Evolutionary conservation across 2,888 invertebrate genomes (phyloP).

Genomic region (Dicycla oo): DNA sequence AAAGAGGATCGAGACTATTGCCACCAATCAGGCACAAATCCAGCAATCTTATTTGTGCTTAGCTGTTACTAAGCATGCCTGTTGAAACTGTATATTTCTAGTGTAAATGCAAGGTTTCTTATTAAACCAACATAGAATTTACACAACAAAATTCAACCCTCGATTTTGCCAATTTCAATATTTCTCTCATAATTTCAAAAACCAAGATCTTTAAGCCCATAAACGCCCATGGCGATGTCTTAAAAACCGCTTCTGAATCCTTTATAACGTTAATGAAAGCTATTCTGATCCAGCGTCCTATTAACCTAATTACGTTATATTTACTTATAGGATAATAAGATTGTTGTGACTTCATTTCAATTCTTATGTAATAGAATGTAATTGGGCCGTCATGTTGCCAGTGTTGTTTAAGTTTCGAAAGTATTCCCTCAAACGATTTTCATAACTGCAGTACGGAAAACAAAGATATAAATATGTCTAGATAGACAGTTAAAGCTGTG

Average conservation of each 20-base stretch:
- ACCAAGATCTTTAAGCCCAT: slow-evolving; percentile 20
- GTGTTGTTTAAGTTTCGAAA: background rate
- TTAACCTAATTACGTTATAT: slow-evolving; percentile 49
- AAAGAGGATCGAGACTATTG: no score
- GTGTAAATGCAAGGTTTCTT: slow-evolving; percentile 3
- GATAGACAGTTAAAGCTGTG: no score
- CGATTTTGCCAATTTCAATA: background rate
- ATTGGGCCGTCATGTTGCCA: background rate
- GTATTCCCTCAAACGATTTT: no score
- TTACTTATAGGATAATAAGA: slow-evolving; percentile 33
- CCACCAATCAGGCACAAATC: no score
- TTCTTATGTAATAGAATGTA: slow-evolving; percentile 22
- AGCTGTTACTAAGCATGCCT: background rate
- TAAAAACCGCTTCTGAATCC: slow-evolving; percentile 25
- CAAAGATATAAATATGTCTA: no score
- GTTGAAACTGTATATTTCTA: background rate
- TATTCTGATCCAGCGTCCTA: slow-evolving; percentile 3
- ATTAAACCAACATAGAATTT: background rate
- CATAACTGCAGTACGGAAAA: background rate
- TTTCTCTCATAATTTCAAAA: slow-evolving; percentile 26
- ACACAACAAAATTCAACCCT: background rate
- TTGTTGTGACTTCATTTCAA: slow-evolving; percentile 38
- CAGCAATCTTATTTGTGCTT: background rate
- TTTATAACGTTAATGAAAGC: slow-evolving; percentile 26
- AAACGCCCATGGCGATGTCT: slow-evolving; percentile 23